Evolutionary conservation across 2,797 vertebrate species (phyloP).

Genomic region (Clamator glandarius): DNA sequence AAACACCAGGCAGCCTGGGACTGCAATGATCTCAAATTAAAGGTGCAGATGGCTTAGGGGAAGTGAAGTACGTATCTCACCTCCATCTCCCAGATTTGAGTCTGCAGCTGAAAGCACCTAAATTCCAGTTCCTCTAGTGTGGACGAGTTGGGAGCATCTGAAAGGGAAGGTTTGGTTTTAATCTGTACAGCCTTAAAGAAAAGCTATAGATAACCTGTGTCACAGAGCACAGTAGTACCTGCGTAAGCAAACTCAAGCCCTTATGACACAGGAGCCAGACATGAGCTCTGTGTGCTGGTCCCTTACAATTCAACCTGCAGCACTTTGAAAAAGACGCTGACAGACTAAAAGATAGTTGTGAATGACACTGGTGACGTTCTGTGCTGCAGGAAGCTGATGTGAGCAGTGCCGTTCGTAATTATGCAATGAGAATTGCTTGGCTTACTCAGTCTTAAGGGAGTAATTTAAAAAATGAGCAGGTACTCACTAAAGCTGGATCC

Average conservation of each 20-base stretch:
- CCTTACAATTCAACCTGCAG: background rate
- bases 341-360: background rate
- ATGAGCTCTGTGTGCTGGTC: background rate
- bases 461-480: background rate
- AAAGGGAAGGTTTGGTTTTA: background rate
- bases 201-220: background rate
- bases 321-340: background rate
- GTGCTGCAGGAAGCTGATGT: background rate
- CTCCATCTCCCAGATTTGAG: slow-evolving; percentile 91
- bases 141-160: background rate
- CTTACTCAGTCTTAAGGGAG: background rate
- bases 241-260: fast-evolving
- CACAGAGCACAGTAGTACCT: background rate
- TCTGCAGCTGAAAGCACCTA: slow-evolving; percentile 82
- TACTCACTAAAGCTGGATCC: background rate
- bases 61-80: slow-evolving; percentile 70
- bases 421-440: background rate
- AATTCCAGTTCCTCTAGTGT: slow-evolving; percentile 70
- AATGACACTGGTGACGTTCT: background rate
- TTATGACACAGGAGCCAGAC: fast-evolving
- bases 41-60: background rate
- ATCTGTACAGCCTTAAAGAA: background rate
- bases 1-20: background rate
- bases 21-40: background rate
- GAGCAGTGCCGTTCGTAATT: background rate